Evolutionary conservation across 2,113 vertebrate genomes (phyloP), one percentile per base, ranked within the genome.

Genomic region (Plestiodon gilberti): DNA sequence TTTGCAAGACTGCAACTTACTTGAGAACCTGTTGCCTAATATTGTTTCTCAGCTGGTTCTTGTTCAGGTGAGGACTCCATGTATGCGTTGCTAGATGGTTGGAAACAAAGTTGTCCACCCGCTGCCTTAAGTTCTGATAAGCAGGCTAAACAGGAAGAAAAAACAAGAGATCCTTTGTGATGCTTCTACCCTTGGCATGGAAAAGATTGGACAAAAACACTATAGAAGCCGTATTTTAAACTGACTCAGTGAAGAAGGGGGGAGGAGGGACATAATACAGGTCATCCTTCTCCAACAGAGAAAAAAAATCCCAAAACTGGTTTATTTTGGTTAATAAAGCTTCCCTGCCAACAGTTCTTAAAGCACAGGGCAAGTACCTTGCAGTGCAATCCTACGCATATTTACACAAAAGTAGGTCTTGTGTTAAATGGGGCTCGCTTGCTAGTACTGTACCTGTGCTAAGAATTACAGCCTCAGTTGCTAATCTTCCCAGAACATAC

Each of bases 41-140:
- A 90, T 98, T 99, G 96, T 99, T 99, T 86, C 99, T 97, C 87
- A 99, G 96, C 95, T 99, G 99, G 96, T 99, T 99, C 95, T 99
- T 99, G 96, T 99, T 99, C 89, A 99, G 96, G 91, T 99, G 98
- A 70, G 99, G 99, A 87, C 99, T 99, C 99, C 99, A 99, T 0
- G 98, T 99, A 93, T 99, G 98, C 93, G 98, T 99, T 0, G 98
- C 98, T 55, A 99, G 97, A 89, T 99, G 99, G 89, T 99, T 99
- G 3, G 98, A 98, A 88, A 99, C 99, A 93, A 99, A 99, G 95
- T 98, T 99, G 93, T 99, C 99, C 89, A 99, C 98, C 3, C 99
- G 97, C 84, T 99, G 99, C 87, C 99, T 97, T 91, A 99, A 91
- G 91, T 99, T 99, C 95, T 99, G 96, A 93, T 99, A 99, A 14